Base-by-base conservation (phyloP, 2,888 invertebrate species). In the Drosophila testacea region DNA sequence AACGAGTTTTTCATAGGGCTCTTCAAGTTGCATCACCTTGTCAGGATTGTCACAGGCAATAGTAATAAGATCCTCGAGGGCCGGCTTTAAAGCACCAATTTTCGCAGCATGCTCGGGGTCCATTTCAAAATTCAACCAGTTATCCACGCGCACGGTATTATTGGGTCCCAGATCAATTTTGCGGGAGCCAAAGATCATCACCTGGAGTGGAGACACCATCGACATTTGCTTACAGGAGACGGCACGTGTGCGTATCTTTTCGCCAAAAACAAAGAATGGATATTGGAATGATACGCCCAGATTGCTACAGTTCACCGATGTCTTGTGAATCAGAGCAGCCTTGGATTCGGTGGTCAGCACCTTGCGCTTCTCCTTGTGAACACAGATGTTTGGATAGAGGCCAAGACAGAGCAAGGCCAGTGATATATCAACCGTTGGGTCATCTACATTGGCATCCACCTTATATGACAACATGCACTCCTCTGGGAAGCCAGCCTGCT, bases 221-320 rank as follows among this genome's bases (percentile, higher is more conserved):
- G 98, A 97, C 95, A 97, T 95, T 93, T 98, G 98, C 91, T 99
- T 99, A 92, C 99, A 99, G 11, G 97, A 96, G 54, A 99, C 98
- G 0, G 98, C 98, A 60, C 97, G 94, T 0, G 99, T 98, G 60
- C 99, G 95, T 62, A 99, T 97, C 94, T 99, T 99, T 93, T 99
- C 99, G 0, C 99, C 98, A 92, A 99, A 99, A 63, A 99, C 97
- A 91, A 99, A 98, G 92, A 98, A 96, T 0, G 99, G 99, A 75
- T 97, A 98, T 0, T 97, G 96, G 90, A 99, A 99, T 75, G 94
- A 94, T 66, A 96, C 95, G 54, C 96, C 96, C 55, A 95, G 93
- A 91, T 96, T 97, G 83, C 95, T 96, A 92, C 97, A 98, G 93
- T 99, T 98, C 4, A 99, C 98, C 0, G 99, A 99, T 0, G 98